Evolutionary conservation across 2,888 invertebrate genomes (phyloP), one percentile per base, ranked within the genome.

Genomic region (Poecilobothrus nobilitatus): DNA sequence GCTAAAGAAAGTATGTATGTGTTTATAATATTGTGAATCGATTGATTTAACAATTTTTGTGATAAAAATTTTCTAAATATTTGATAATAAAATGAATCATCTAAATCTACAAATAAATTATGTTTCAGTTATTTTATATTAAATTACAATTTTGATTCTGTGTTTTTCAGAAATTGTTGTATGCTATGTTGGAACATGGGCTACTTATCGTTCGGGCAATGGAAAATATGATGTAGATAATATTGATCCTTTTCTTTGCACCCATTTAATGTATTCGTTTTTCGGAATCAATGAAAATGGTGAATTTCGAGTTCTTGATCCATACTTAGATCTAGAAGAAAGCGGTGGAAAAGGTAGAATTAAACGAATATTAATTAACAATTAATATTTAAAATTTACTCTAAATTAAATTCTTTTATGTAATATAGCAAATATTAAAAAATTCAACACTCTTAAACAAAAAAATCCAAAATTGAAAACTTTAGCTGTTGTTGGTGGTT

Each of bases 171-270:
- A 87, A 72, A 81, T 85, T 71, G 81, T 91, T 0, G 84, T 91
- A 0, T 92, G 92, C 74, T 92, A 92, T 79, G 89, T 87, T 73
- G 90, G 90, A 3, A 87, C 88, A 15, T 92, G n/a, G n/a, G n/a
- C n/a, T n/a, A n/a, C n/a, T n/a, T n/a, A n/a, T n/a, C n/a, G n/a
- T n/a, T n/a, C n/a, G 92, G 92, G 85, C 92, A 76, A 81, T 66
- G 92, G 91, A 0, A 84, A 87, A 76, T 91, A 88, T 74, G 84
- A 86, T 10, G 86, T 91, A 0, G 83, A 84, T 10, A 74, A 89
- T 70, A 88, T 92, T 63, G 86, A 91, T 74, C 85, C 90, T 0
- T 79, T 78, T 10, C 80, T 90, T 0, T 93, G 92, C 77, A 91
- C 92, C 0, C 92, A 93, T 76, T 69, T 90, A 65, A 85, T 91